phyloP scores from a whole-genome alignment of 2,113 vertebrate species.

The Gobio gobio region DNA sequence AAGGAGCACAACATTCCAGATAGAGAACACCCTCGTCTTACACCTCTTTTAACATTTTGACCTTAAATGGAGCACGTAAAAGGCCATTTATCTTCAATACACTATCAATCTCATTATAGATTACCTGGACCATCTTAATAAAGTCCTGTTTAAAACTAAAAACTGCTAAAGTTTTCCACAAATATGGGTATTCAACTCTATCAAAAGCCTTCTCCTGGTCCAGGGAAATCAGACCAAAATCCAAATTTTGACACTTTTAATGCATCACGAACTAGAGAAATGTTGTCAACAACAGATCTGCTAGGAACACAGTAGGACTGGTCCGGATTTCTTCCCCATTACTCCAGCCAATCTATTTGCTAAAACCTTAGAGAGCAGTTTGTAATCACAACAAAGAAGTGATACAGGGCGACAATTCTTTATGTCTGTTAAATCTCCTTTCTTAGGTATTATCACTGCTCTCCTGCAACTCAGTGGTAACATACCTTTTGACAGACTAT shows the following conservation, averaged over 20 bases:
- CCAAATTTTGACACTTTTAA: not conserved
- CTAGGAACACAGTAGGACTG: too few relatives aligned
- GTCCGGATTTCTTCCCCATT: too few relatives aligned
- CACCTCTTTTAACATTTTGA: too few relatives aligned
- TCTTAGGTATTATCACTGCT: not conserved
- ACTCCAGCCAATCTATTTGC: too few relatives aligned
- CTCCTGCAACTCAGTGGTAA: not conserved
- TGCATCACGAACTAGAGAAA: not conserved
- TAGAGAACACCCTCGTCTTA: too few relatives aligned
- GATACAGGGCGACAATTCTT: not conserved
- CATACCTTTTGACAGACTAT: not conserved
- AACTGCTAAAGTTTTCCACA: not conserved
- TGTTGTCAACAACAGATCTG: not conserved
- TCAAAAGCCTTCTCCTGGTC: not conserved
- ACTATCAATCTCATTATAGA: too few relatives aligned
- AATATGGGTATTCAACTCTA: not conserved
- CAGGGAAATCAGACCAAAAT: not conserved
- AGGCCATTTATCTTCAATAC: too few relatives aligned
- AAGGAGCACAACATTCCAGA: too few relatives aligned
- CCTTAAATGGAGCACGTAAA: too few relatives aligned
- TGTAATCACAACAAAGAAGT: not conserved
- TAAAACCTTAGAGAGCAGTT: not conserved
- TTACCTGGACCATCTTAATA: too few relatives aligned
- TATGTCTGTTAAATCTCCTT: not conserved
- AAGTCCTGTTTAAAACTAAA: too few relatives aligned